Evolutionary conservation across 1,140 invertebrate species (phyloP).

Genomic region (Rhopalosiphum padi): DNA sequence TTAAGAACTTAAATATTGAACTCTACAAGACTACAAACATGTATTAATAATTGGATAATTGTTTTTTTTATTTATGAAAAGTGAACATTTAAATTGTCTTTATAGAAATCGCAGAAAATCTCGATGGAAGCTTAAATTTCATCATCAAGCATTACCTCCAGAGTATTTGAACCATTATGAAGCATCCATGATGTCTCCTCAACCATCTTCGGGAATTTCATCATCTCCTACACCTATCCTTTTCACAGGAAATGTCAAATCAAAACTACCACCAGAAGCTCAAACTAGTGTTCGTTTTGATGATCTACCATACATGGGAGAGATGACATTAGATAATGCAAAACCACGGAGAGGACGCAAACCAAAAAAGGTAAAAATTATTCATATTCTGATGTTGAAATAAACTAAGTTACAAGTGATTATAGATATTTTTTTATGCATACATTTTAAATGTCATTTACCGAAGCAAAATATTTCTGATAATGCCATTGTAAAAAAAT

Average conservation of each 20-base stretch:
- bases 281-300: slow-evolving; percentile 71
- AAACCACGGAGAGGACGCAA: slow-evolving; percentile 83
- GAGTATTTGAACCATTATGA: slow-evolving; percentile 83
- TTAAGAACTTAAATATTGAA: no score
- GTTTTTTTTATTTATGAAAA: not conserved
- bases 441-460: no score
- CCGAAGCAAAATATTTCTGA: no score
- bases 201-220: slow-evolving; percentile 49
- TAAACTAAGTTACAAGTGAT: not conserved
- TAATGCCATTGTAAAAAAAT: no score
- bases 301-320: slow-evolving; percentile 89
- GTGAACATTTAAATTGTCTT: slow-evolving; percentile 59
- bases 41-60: not conserved
- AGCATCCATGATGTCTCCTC: slow-evolving; percentile 68
- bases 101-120: slow-evolving; percentile 70
- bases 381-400: not conserved
- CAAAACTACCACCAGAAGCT: slow-evolving; percentile 17
- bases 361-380: slow-evolving; percentile 72
- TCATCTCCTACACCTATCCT: slow-evolving; percentile 62
- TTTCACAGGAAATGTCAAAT: slow-evolving; percentile 28
- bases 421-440: no score
- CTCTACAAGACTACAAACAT: no score
- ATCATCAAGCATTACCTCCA: slow-evolving; percentile 79
- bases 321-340: slow-evolving; percentile 85
- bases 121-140: slow-evolving; percentile 80